Base-by-base conservation (phyloP, 1,140 invertebrate genomes). In the Aphaenogaster floridana region DNA sequence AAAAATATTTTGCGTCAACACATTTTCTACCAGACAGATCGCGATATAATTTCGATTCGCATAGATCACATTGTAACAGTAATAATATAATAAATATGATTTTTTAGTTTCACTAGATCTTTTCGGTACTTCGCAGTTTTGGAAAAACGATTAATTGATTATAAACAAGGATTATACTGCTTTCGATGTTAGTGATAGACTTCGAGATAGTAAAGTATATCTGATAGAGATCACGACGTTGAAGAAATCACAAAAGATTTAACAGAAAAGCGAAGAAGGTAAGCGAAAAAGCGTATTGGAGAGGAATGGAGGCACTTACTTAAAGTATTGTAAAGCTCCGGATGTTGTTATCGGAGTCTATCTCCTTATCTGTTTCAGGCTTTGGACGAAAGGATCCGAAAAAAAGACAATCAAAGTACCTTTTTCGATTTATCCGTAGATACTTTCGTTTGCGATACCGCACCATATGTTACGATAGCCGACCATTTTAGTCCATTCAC, bases 271-370 rank as follows among this genome's bases (percentile, higher is more conserved):
- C 9, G n/a, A 36, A n/a, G 48, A 39, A 17, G 17, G 11, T 34
- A 15, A 74, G 15, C 45, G 48, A 54, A 57, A 74, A 45, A 66
- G 34, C 69, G 45, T 39, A 45, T 9, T 66, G 39, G 28, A 59
- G 21, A 76, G 17, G 15, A 68, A 63, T 57, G n/a, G 64, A 84
- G 61, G 61, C 72, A 86, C 71, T 86, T 45, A 39, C 28, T 86
- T 71, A 42, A 78, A 42, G 64, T 66, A 42, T 77, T 76, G 64
- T 57, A 79, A 77, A 88, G 72, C 45, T 36, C 28, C 15, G 54
- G 52, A 61, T 80, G 86, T 86, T 69, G 83, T 93, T 93, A 92
- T 93, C 92, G 87, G 54, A 15, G 89, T 88, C 85, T 77, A 89
- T 90, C 81, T 90, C 81, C 90, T 92, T 93, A 92, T 93, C 88